A percentile compares a stretch with the other conserved stretches of the same genome.
Evolutionary conservation across 1,140 invertebrate species (phyloP).

Genomic region (Archegozetes longisetosus): DNA sequence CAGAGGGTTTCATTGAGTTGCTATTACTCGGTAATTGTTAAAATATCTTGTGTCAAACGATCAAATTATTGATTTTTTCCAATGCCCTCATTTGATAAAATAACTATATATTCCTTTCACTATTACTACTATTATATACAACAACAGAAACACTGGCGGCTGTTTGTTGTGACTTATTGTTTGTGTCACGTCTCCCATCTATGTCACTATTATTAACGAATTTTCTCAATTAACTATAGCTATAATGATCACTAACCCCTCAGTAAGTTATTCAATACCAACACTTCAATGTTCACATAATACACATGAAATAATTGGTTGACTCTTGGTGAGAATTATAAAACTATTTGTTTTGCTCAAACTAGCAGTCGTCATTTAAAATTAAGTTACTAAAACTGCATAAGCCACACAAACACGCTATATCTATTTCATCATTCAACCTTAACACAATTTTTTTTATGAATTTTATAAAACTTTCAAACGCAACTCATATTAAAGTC

Average conservation of each 20-base stretch:
- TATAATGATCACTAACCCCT: neutral
- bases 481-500: no score
- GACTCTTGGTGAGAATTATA: no score
- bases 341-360: no score
- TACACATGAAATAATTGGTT: no score
- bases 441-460: no score
- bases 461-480: no score
- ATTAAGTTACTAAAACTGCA: no score
- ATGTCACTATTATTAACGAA: neutral
- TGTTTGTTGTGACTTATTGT: neutral
- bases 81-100: neutral
- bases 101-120: neutral
- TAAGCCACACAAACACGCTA: no score
- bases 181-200: neutral
- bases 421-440: no score
- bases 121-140: neutral
- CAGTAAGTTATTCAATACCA: no score
- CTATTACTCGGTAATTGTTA: neutral
- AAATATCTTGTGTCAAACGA: neutral
- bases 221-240: neutral
- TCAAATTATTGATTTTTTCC: neutral
- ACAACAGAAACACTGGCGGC: neutral
- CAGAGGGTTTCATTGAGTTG: neutral
- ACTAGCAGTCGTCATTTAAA: no score
- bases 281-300: no score